Percentiles rank a stretch among this genome's conserved stretches.
These are phyloP conservation scores for Poecilia wingei DNA, from an alignment of 2,797 vertebrate genomes.

Conservation along the genomic window DNA sequence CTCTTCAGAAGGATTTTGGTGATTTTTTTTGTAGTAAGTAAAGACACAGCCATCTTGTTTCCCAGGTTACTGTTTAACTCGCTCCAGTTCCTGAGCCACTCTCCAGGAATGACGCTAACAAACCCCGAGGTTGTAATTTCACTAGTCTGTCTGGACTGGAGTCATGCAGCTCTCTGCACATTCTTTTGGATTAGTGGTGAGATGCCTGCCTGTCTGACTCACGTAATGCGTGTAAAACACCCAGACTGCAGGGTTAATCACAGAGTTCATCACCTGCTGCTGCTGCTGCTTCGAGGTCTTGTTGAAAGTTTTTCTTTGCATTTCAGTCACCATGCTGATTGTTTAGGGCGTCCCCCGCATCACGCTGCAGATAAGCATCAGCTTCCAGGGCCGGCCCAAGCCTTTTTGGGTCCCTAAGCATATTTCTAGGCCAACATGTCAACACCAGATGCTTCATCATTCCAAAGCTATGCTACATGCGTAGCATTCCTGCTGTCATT, in stretches of 20 bases:
- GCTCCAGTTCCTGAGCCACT: slow-evolving; percentile 13
- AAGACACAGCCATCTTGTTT: neutral
- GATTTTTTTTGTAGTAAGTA: neutral
- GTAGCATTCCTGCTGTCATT: no score
- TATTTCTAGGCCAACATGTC: no score
- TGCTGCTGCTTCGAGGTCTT: neutral
- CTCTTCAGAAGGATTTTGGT: neutral
- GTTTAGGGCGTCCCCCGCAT: neutral
- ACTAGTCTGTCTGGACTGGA: slow-evolving; percentile 45
- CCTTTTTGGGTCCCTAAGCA: no score
- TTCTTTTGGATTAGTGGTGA: slow-evolving; percentile 36
- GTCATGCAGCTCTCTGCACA: slow-evolving; percentile 24
- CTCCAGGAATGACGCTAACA: slow-evolving; percentile 24
- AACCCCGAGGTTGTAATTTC: slow-evolving; percentile 26
- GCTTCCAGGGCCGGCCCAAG: no score
- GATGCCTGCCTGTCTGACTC: slow-evolving; percentile 7
- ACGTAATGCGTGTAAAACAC: neutral
- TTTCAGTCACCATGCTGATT: no score
- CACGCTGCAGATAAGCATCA: no score
- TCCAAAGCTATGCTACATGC: no score
- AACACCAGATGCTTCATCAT: no score
- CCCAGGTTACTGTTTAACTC: slow-evolving; percentile 6
- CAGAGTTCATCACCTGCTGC: neutral
- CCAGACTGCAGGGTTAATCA: neutral
- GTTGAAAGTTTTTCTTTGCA: neutral